Evolutionary conservation across 2,888 invertebrate species (phyloP), one percentile per base, ranked within the genome.

Genomic region (Pandemis cinnamomeana): DNA sequence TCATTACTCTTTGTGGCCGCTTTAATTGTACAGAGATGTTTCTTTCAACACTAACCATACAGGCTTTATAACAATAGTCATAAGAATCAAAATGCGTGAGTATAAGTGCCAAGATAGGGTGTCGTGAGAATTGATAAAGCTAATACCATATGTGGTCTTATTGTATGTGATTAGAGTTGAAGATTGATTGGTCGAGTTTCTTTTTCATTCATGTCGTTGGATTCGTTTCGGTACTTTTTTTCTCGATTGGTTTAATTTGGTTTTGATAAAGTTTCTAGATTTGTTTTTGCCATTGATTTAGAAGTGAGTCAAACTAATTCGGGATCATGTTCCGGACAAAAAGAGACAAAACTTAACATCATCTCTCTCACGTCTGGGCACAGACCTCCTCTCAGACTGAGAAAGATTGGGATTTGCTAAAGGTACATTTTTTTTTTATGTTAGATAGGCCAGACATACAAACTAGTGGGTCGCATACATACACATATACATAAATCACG

Each of bases 1-100:
- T 91, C 91, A 91, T 91, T 89, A 91, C 82, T 84, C 83, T 87
- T 89, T 90, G 88, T 90, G 82, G 83, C 81, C 78, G 76, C 80
- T 86, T 87, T 91, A 91, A 91, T 74, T 74, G 74, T 71, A 74
- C 67, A 66, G 60, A 64, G 69, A 61, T 62, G 53, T 71, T 70
- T n/a, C 60, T 53, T 44, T 74, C 53, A 36, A 11, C 58, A 36
- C 10, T n/a, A 8, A 36, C 10, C 15, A 44, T 53, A 42, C 20
- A 46, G 8, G 44, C 60, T 60, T 60, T 66, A 73, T 13, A 0
- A 0, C 2, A 3, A 13, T 15, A 0, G 0, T 2, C 20, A 66
- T 70, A 70, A 44, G 53, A 15, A n/a, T 46, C 27, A 70, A 61
- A 60, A 55, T 70, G 5, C 15, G 27, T 36, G 55, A 15, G 7